These are phyloP conservation scores for Sclerodermus sp. DNA, from an alignment of 2,888 invertebrate species.

Conservation along the genomic window DNA sequence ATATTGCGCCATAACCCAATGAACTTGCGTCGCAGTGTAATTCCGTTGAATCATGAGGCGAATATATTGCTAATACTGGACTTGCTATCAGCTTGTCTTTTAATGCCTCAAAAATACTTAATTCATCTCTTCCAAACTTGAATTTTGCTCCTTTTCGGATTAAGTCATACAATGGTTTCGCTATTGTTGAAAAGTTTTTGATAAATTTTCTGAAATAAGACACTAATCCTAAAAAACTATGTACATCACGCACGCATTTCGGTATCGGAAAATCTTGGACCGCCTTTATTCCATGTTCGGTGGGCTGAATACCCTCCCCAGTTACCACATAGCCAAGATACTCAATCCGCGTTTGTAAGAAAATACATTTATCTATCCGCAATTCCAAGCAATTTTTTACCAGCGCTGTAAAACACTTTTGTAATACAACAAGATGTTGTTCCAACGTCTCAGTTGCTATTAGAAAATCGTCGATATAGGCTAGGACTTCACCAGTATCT, in stretches of 20 bases:
- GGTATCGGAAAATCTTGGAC: constrained; percentile 27
- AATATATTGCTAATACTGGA: constrained; percentile 4
- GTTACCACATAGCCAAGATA: constrained; percentile 26
- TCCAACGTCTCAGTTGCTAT: constrained; percentile 14
- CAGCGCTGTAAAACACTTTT: constrained; percentile 5
- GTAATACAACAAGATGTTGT: constrained; percentile 8
- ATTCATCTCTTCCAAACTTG: constrained; percentile 27
- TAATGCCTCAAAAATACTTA: constrained; percentile 26
- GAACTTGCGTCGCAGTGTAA: constrained; percentile 45
- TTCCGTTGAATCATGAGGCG: no score
- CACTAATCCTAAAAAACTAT: constrained; percentile 34
- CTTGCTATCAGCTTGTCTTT: constrained; percentile 20
- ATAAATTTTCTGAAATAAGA: constrained; percentile 36
- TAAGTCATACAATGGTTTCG: constrained; percentile 39
- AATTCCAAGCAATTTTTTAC: constrained; percentile 14
- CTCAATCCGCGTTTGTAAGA: constrained; percentile 20
- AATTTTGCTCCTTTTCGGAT: constrained; percentile 22
- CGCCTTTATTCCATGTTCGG: constrained; percentile 17
- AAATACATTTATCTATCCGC: constrained; percentile 22
- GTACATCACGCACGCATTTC: constrained; percentile 18
- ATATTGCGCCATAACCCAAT: constrained; percentile 26
- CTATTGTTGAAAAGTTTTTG: constrained; percentile 23
- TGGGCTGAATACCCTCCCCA: constrained; percentile 20
- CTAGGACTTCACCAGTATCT: constrained; percentile 7
- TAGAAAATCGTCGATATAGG: constrained; percentile 14